Conservation (phyloP, 2,797 vertebrate genomes). For the Lycodopsis pacificus region DNA sequence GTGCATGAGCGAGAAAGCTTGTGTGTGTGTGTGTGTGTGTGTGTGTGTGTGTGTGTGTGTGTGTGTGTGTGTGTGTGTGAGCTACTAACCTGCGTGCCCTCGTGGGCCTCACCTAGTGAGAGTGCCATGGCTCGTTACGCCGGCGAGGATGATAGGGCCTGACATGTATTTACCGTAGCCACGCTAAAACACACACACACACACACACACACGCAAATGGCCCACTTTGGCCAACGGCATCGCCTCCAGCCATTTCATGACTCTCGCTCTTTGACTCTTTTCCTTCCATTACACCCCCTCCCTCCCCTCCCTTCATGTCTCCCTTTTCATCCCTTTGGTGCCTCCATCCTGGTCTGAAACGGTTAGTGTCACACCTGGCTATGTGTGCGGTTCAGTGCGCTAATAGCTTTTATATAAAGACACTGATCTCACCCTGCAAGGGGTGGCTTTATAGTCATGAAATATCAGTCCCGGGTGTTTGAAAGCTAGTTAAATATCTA, state of each 20-base stretch:
- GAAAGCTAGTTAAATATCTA: not conserved
- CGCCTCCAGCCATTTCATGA: slow-evolving; percentile 67
- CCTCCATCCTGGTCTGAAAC: slow-evolving; percentile 65
- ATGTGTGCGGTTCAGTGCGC: slow-evolving; percentile 30
- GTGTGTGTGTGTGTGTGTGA: slow-evolving; percentile 14
- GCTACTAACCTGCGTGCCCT: slow-evolving; percentile 64
- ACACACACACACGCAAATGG: slow-evolving; percentile 62
- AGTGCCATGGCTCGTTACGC: slow-evolving; percentile 73
- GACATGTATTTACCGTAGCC: slow-evolving; percentile 76
- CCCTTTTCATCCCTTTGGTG: slow-evolving; percentile 54
- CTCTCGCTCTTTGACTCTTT: slow-evolving; percentile 64
- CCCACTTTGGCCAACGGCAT: slow-evolving; percentile 72
- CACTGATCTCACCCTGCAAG: slow-evolving; percentile 10
- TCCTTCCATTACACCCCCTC: slow-evolving; percentile 58
- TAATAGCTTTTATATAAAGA: slow-evolving; percentile 24
- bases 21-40: not conserved
- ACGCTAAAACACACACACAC: slow-evolving; percentile 49
- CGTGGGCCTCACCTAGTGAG: slow-evolving; percentile 66
- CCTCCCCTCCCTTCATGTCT: slow-evolving; percentile 17
- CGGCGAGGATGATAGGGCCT: slow-evolving; percentile 68
- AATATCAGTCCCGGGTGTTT: not conserved
- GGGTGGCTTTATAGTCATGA: not conserved
- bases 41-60: not conserved
- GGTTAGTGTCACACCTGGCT: slow-evolving; percentile 77
- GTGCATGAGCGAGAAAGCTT: not conserved